Percentiles rank a stretch among this genome's conserved stretches.
Conservation (phyloP, 2,113 vertebrate genomes). For the Cochlearius cochlearius region DNA sequence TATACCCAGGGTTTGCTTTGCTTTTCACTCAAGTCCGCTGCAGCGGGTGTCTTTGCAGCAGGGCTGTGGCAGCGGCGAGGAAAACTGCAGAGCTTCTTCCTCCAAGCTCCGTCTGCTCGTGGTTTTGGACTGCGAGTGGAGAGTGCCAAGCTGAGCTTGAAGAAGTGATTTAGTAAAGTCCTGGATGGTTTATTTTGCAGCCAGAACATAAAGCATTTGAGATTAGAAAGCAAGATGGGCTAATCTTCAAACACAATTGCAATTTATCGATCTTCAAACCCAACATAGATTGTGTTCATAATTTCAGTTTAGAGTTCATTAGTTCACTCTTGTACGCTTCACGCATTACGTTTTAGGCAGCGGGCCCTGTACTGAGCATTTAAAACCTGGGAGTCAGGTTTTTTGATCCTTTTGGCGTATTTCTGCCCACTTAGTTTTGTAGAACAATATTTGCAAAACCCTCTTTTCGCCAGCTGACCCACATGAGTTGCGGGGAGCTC, state of each 20-base stretch:
- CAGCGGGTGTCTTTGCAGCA: neutral
- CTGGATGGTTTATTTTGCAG: neutral
- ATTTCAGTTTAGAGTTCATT: conserved; percentile 16
- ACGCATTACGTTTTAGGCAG: neutral
- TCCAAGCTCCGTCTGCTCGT: neutral
- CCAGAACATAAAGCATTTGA: neutral
- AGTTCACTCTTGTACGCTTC: neutral
- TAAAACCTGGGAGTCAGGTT: neutral
- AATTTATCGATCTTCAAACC: neutral
- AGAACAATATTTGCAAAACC: neutral
- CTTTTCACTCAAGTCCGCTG: neutral
- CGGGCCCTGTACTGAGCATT: neutral
- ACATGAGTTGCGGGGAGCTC: neutral
- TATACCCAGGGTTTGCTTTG: neutral
- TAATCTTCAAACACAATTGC: neutral
- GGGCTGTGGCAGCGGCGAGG: neutral
- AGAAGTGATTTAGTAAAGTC: neutral
- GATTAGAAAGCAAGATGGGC: neutral
- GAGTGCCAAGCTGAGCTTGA: neutral
- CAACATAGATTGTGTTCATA: neutral
- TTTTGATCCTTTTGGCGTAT: neutral
- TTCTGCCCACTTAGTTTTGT: neutral
- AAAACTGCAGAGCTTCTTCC: neutral
- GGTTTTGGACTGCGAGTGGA: neutral
- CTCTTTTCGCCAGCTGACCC: neutral